These are phyloP conservation scores for Caenorhabditis afra DNA, from an alignment of 2,888 invertebrate genomes.

Conservation along the genomic window DNA sequence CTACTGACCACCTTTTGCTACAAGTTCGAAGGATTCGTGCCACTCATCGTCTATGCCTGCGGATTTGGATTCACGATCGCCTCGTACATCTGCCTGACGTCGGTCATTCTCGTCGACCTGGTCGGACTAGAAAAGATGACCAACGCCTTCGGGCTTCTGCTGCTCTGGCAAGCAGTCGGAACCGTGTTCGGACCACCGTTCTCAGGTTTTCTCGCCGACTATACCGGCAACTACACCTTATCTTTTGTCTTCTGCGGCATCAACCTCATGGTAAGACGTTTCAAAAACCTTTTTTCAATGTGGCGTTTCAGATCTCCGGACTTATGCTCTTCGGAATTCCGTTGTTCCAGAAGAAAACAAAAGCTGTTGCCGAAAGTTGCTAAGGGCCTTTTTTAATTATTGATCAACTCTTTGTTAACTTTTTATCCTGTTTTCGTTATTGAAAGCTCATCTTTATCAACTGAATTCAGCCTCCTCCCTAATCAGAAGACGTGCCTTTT, in stretches of 20 bases:
- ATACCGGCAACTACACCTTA: conserved; percentile 87
- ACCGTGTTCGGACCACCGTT: conserved; percentile 89
- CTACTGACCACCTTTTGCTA: conserved; percentile 90
- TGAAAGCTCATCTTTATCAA: too few relatives aligned
- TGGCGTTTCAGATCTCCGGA: conserved; percentile 40
- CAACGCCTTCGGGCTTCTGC: conserved; percentile 95
- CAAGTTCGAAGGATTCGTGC: conserved; percentile 86
- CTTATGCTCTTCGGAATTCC: conserved; percentile 75
- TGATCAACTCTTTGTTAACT: too few relatives aligned
- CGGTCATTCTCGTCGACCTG: conserved; percentile 96
- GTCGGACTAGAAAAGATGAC: conserved; percentile 95
- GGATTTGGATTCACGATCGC: conserved; percentile 82
- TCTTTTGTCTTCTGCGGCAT: conserved; percentile 91
- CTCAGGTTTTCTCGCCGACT: conserved; percentile 90
- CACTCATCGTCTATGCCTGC: conserved; percentile 87
- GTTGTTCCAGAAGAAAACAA: conserved; percentile 43
- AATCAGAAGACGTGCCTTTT: too few relatives aligned
- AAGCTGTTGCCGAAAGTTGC: too few relatives aligned
- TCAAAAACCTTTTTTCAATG: background rate
- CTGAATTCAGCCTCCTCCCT: too few relatives aligned
- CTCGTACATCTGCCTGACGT: conserved; percentile 93
- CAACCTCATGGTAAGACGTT: conserved; percentile 70
- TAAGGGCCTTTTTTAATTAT: too few relatives aligned
- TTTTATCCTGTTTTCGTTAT: too few relatives aligned
- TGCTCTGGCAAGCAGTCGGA: conserved; percentile 92